Conservation (phyloP, 2,113 vertebrate species). For the Microcebus ravelobensis region DNA sequence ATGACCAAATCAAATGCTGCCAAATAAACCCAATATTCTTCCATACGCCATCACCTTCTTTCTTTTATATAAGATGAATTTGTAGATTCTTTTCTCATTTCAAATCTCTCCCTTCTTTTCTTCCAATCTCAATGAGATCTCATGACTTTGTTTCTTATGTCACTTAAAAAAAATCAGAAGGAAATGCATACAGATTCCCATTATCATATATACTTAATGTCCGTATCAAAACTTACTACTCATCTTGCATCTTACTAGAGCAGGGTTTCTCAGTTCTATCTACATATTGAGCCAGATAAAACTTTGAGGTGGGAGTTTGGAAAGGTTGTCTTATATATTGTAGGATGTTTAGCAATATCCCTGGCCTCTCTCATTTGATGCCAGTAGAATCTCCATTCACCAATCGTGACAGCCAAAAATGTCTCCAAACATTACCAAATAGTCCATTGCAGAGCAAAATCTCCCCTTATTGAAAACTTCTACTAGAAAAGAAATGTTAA, state of each 20-base stretch:
- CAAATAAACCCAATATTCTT: neutral
- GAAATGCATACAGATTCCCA: neutral
- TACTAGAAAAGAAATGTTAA: neutral
- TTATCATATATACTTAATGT: neutral
- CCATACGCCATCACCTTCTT: neutral
- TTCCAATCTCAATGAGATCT: neutral
- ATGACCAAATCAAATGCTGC: neutral
- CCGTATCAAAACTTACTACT: neutral
- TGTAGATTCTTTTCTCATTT: neutral
- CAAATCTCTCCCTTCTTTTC: neutral
- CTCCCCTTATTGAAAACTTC: neutral
- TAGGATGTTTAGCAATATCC: neutral
- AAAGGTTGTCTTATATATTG: neutral
- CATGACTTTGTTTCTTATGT: neutral
- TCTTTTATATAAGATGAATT: neutral
- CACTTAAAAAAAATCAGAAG: neutral
- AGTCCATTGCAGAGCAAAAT: neutral
- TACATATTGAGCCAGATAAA: neutral
- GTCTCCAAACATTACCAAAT: neutral
- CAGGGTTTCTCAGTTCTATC: neutral
- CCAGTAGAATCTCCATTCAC: neutral
- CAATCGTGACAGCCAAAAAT: neutral
- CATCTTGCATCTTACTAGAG: neutral
- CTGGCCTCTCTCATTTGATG: neutral
- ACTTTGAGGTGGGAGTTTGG: rapidly evolving